These are phyloP conservation scores for Enteromius fasciolatus DNA, from an alignment of 2,797 vertebrate species.

Conservation along the genomic window DNA sequence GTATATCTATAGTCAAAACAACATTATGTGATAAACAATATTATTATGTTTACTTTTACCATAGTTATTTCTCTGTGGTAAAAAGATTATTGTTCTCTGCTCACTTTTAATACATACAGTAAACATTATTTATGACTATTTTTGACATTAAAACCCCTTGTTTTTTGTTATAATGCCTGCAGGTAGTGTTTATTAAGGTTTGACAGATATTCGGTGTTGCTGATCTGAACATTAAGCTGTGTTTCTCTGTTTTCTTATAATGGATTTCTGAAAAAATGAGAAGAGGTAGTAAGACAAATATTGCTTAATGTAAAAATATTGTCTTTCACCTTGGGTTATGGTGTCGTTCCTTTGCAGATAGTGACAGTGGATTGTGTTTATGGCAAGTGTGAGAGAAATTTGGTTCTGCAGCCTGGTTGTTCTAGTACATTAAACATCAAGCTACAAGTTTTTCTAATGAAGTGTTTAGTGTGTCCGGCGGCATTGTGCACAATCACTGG, in stretches of 20 bases:
- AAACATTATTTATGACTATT: neutral
- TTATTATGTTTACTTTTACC: neutral
- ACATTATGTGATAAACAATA: neutral
- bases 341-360: neutral
- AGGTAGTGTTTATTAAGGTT: neutral
- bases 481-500: neutral
- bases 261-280: neutral
- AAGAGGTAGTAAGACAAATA: neutral
- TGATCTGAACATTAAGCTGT: neutral
- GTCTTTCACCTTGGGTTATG: constrained; percentile 2
- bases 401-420: neutral
- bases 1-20: neutral
- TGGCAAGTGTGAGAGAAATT: neutral
- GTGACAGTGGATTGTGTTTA: neutral
- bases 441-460: neutral
- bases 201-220: neutral
- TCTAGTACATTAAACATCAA: constrained; percentile 1
- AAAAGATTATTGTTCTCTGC: neutral
- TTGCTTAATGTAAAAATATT: neutral
- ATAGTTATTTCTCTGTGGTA: neutral
- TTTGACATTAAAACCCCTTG: neutral
- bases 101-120: neutral
- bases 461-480: neutral
- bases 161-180: too few species aligned
- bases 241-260: neutral